A percentile compares a stretch with the other conserved stretches of the same genome.
These are phyloP conservation scores for Hapalemur alaotrensis DNA, from an alignment of 2,797 vertebrate species.

Conservation along the genomic window DNA sequence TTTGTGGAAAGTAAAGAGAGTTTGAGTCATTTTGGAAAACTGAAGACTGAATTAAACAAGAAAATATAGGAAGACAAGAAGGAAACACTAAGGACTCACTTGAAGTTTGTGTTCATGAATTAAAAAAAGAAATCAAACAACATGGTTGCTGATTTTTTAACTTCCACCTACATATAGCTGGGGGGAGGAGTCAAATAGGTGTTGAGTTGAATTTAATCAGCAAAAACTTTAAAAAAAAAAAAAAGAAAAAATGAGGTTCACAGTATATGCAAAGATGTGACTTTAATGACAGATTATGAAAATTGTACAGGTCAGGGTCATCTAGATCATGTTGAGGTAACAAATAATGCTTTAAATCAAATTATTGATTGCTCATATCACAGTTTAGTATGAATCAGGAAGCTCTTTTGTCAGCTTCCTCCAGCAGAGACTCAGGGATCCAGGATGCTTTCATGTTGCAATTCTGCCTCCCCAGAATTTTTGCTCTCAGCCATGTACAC, in stretches of 20 bases:
- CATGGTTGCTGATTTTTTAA: background rate
- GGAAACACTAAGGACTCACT: background rate
- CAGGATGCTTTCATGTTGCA: background rate
- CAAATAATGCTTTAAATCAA: background rate
- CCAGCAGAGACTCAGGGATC: background rate
- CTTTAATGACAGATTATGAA: background rate
- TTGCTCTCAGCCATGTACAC: background rate
- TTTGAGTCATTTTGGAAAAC: background rate
- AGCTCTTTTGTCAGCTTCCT: background rate
- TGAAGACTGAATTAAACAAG: background rate
- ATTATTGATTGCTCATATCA: background rate
- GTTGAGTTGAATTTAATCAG: background rate
- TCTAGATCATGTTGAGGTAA: background rate
- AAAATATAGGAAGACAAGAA: background rate
- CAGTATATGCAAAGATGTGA: background rate
- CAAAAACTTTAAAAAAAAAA: background rate
- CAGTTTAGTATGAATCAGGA: background rate
- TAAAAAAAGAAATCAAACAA: background rate
- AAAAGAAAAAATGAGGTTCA: background rate
- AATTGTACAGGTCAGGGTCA: background rate
- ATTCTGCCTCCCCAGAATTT: background rate
- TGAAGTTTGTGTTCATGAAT: background rate
- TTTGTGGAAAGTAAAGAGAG: background rate
- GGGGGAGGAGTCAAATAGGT: background rate
- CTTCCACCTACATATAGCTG: background rate